Evolutionary conservation across 64 coral and sea anemone genomes (phyloP), one percentile per base, ranked within the genome.

Genomic region (Montipora efflorescens): DNA sequence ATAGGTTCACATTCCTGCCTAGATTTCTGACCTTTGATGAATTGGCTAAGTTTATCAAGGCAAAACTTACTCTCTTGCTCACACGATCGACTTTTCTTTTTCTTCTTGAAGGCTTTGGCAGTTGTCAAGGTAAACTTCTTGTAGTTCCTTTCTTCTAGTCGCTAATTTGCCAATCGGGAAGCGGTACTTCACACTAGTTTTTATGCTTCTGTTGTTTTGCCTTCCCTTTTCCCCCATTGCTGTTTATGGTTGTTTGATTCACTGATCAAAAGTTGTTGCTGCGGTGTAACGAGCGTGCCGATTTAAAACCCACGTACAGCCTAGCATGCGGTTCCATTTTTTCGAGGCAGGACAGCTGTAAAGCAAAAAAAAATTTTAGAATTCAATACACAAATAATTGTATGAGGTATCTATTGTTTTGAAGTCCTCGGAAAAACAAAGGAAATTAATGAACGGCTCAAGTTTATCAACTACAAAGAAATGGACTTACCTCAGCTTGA

Each of bases 1-100:
- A 94, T 47, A 64, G 93, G 93, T 61, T 18, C 18, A 90, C 68
- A 89, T 58, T 94, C 93, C 66, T 90, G 87, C 74, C 73, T 83
- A 50, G 86, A 93, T 11, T 93, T 80, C 14, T 52, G 59, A 20
- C 47, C 28, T 94, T 55, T 93, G 7, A 88, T 80, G 82, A 74
- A 77, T 1, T 64, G 59, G 14, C 79, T 70, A 49, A 94, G 50
- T 15, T 94, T 81, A 57, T 57, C 52, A 57, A 57, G 52, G 52
- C 52, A 57, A 57, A 57, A 88, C 86, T 88, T 88, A 88, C 68
- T 48, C 70, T 88, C 69, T 88, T 88, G 28, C 87, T 88, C 45
- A 88, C 70, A 89, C 87, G 83, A 49, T 87, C 71, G 48, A 76
- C 87, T 77, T 89, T 89, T 76, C 87, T 76, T 59, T 89, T 76